These are phyloP conservation scores for Isurus oxyrinchus DNA, from an alignment of 2,113 vertebrate species.

Conservation along the genomic window DNA sequence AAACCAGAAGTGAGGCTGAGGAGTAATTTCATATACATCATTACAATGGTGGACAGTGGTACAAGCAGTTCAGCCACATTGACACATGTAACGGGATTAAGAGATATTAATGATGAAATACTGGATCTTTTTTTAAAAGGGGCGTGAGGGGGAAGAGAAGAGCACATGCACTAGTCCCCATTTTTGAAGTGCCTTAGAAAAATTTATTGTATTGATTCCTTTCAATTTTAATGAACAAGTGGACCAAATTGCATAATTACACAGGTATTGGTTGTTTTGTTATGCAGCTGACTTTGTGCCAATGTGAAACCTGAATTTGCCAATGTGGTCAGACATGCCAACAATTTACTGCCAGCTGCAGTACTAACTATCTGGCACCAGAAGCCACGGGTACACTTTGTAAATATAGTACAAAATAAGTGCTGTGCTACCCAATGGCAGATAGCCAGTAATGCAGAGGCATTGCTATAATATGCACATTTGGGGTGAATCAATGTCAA, in stretches of 20 bases:
- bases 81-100: constrained; percentile 29
- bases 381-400: constrained; percentile 7
- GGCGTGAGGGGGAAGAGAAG: background rate
- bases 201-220: background rate
- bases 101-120: constrained; percentile 29
- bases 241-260: background rate
- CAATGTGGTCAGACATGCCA: constrained; percentile 25
- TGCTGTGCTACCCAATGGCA: constrained; percentile 28
- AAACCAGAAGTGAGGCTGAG: constrained; percentile 52
- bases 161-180: constrained; percentile 28
- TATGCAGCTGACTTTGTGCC: background rate
- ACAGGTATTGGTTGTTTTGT: background rate
- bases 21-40: constrained; percentile 37
- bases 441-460: constrained; percentile 30
- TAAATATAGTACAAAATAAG: background rate
- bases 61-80: constrained; percentile 38
- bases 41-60: constrained; percentile 37
- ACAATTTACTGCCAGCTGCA: background rate
- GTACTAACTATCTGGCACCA: constrained; percentile 24
- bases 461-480: background rate
- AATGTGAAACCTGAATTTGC: constrained; percentile 28
- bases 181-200: constrained; percentile 20
- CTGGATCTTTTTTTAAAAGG: background rate
- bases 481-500: background rate
- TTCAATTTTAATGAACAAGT: constrained; percentile 1